Evolutionary conservation across 2,888 invertebrate genomes (phyloP), one percentile per base, ranked within the genome.

Genomic region (Drosophila neutralis): DNA sequence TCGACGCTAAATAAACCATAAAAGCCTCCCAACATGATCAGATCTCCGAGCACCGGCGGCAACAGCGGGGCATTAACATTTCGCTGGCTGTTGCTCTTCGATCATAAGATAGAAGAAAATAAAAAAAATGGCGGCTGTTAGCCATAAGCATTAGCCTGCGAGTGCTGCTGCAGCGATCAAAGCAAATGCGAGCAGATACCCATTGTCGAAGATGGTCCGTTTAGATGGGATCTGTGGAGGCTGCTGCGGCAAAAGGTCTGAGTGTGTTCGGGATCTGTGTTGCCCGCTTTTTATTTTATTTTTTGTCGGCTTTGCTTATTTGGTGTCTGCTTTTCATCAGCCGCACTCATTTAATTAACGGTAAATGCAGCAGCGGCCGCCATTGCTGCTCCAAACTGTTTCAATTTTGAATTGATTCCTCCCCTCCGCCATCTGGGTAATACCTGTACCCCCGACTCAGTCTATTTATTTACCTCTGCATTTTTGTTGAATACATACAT

Each of bases 1-100:
- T 69, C 77, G 80, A 63, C 74, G 82, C 82, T 90, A 90, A 87
- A 87, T 79, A 83, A 77, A 76, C 82, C 83, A 80, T 90, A 82
- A 90, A 69, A 67, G 60, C 56, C 61, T 65, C 78, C 67, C 62
- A 24, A 54, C 62, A 61, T 42, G 66, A 69, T 68, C 59, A 54
- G 45, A 31, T 42, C 35, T 21, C 42, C 15, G 42, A 35, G 38
- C 60, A 38, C 18, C 56, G 35, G 35, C 68, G 33, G 35, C 76
- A 68, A 38, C 64, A 24, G 53, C 53, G 69, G 71, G 65, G 71
- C 78, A 76, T 72, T 71, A 58, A 53, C 66, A 69, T 64, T 40
- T n/a, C 29, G 69, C 18, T 29, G 57, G 51, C 35, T 31, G 15
- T 38, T 49, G 29, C 33, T 45, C 21, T 63, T 53, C 24, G 42